Evolutionary conservation across 1,140 invertebrate species (phyloP).

Genomic region (Drusus annulatus): DNA sequence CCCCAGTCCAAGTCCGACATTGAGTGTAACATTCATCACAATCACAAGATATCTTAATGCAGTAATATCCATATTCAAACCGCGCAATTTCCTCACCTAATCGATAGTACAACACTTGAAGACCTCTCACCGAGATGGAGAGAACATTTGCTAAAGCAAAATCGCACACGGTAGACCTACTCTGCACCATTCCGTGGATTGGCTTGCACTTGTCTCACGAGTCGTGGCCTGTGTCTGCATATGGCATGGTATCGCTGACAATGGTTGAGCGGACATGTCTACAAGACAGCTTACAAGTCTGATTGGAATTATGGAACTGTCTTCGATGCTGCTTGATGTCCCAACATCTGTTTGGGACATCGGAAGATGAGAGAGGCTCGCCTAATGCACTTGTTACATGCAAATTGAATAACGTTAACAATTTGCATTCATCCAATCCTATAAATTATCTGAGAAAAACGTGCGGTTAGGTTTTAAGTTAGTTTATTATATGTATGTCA

Average conservation of each 20-base stretch:
- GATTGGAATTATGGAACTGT: constrained; percentile 37
- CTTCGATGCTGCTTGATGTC: constrained; percentile 31
- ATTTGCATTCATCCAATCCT: no score
- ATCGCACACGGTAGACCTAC: no score
- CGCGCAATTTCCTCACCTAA: not conserved
- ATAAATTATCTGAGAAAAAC: no score
- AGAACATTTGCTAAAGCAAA: no score
- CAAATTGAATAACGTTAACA: no score
- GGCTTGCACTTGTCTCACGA: not conserved
- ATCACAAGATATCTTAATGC: constrained; percentile 9
- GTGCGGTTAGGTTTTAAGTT: no score
- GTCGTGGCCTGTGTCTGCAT: not conserved
- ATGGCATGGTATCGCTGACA: constrained; percentile 30
- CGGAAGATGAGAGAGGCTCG: not conserved
- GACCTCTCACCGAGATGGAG: no score
- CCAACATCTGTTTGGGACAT: constrained; percentile 26
- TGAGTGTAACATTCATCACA: not conserved
- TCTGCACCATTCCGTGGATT: not conserved
- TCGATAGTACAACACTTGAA: no score
- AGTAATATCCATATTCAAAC: constrained; percentile 8
- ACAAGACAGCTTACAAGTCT: constrained; percentile 38
- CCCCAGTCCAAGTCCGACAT: not conserved
- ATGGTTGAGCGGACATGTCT: constrained; percentile 36
- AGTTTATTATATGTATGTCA: no score
- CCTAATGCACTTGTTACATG: not conserved